Conservation (phyloP, 2,113 vertebrate species). For the Cinclus cinclus region DNA sequence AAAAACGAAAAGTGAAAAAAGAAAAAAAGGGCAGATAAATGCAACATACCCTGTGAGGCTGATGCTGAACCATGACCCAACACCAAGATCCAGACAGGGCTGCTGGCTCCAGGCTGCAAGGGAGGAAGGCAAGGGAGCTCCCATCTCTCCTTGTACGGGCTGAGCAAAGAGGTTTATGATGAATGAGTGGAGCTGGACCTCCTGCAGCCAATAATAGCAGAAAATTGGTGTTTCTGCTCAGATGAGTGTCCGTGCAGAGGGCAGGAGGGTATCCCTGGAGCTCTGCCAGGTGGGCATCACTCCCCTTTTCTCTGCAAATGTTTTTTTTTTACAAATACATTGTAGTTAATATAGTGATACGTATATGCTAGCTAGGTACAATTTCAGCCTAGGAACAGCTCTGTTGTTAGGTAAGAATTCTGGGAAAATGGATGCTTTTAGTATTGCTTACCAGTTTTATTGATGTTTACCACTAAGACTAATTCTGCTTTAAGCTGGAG, state of each 20-base stretch:
- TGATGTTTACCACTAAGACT: not conserved
- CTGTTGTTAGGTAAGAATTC: not conserved
- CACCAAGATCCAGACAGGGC: not conserved
- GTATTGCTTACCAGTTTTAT: not conserved
- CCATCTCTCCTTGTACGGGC: not conserved
- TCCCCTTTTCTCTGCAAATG: not conserved
- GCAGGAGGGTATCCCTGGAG: not conserved
- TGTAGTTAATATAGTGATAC: not conserved
- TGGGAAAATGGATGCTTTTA: not conserved
- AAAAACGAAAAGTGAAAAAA: too few species aligned
- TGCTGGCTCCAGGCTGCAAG: not conserved
- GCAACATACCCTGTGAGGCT: not conserved
- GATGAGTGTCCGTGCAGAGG: not conserved
- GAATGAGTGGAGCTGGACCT: not conserved
- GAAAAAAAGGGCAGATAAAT: not conserved
- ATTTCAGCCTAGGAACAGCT: not conserved
- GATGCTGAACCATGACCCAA: not conserved
- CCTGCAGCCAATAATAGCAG: not conserved
- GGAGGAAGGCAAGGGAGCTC: not conserved
- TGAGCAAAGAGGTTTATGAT: not conserved
- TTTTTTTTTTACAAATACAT: not conserved
- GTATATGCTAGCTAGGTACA: not conserved
- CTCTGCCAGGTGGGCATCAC: not conserved
- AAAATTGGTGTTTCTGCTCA: not conserved
- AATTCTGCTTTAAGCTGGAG: not conserved